Conservation (phyloP, 2,797 vertebrate genomes). For the Adrianichthys oophorus region DNA sequence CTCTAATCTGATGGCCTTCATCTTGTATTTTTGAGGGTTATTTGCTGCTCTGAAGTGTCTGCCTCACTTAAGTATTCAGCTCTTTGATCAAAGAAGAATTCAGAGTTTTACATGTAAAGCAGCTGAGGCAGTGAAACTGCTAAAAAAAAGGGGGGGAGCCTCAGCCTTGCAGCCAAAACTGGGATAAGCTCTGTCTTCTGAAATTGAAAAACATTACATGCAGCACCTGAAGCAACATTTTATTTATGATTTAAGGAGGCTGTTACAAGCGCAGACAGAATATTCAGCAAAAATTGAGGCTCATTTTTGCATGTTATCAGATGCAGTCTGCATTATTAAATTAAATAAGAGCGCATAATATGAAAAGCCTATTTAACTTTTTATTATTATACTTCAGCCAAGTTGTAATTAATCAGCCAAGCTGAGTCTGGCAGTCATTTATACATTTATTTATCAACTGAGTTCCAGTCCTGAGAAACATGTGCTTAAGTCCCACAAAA, state of each 20-base stretch:
- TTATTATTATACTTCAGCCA: no score
- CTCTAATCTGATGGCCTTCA: conserved; percentile 19
- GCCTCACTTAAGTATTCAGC: conserved; percentile 23
- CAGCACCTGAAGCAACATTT: not conserved
- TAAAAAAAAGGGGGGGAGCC: conserved; percentile 15
- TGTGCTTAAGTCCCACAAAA: not conserved
- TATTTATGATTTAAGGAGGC: not conserved
- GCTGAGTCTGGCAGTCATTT: no score
- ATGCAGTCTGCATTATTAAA: not conserved
- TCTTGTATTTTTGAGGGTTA: conserved; percentile 20
- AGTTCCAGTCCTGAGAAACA: no score
- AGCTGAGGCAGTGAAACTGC: conserved; percentile 21
- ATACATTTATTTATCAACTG: no score
- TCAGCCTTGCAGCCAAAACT: conserved; percentile 25
- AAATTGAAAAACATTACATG: conserved; percentile 14
- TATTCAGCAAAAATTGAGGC: conserved; percentile 1
- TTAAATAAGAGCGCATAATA: not conserved
- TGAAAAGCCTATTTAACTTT: not conserved
- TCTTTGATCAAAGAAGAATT: conserved; percentile 29
- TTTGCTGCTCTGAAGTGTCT: conserved; percentile 26
- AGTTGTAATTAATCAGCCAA: no score
- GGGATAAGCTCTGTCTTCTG: conserved; percentile 12
- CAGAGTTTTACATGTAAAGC: conserved; percentile 47
- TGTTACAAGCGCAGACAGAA: not conserved
- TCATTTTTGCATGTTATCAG: conserved; percentile 1